Conservation (phyloP, 2,797 vertebrate genomes). For the Coracias cyanogaster region DNA sequence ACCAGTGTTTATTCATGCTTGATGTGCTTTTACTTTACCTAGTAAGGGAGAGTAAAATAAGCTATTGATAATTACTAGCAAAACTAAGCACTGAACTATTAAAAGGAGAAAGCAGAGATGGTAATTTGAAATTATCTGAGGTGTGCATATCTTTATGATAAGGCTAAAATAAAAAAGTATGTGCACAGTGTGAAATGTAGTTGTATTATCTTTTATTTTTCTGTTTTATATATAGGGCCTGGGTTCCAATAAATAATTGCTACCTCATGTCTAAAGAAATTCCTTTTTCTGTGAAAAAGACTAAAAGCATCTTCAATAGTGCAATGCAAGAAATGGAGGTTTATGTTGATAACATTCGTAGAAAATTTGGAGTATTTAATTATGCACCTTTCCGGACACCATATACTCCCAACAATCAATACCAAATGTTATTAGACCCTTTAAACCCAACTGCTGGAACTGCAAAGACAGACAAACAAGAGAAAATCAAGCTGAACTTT, state of each 20-base stretch:
- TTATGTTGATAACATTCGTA: constrained; percentile 97
- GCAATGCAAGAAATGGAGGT: constrained; percentile 99
- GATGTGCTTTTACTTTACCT: not conserved
- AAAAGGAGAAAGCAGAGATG: not conserved
- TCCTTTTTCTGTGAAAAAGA: constrained; percentile 99
- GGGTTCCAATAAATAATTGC: constrained; percentile 99
- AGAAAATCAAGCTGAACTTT: constrained; percentile 96
- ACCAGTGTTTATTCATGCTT: not conserved
- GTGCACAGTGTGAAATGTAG: not conserved
- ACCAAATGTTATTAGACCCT: constrained; percentile 96
- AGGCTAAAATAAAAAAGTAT: not conserved
- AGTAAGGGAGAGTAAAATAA: not conserved
- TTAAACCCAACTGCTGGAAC: constrained; percentile 90
- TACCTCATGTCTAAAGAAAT: constrained; percentile 99
- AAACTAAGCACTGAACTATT: not conserved
- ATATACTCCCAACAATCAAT: constrained; percentile 96
- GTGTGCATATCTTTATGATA: not conserved
- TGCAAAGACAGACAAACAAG: constrained; percentile 92
- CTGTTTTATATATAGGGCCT: constrained; percentile 85
- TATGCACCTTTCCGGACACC: constrained; percentile 98
- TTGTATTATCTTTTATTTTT: not conserved
- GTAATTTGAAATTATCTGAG: not conserved
- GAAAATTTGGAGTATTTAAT: constrained; percentile 96
- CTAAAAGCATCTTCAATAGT: constrained; percentile 99
- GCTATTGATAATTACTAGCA: not conserved